Evolutionary conservation across 2,113 vertebrate species (phyloP).

Genomic region (Rhea pennata): DNA sequence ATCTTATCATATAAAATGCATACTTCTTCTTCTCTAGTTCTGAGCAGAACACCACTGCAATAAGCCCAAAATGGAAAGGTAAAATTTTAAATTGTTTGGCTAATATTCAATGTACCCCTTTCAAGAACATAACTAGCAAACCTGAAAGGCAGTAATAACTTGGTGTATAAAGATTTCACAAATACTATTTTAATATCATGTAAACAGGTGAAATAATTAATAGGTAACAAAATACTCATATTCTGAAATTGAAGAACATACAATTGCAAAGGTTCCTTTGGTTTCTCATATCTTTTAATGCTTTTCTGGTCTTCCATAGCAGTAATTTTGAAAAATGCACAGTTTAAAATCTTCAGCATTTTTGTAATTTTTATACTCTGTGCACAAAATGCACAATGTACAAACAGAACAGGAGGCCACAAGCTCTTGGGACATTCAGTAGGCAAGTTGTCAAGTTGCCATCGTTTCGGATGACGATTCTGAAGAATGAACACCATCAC

Average conservation of each 20-base stretch:
- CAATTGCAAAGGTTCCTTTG: background rate
- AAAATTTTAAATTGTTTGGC: rapidly evolving
- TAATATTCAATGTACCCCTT: background rate
- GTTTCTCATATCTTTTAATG: background rate
- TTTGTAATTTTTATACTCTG: background rate
- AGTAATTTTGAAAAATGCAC: background rate
- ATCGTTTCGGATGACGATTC: background rate
- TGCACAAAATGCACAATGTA: background rate
- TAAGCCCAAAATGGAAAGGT: background rate
- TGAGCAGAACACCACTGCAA: slow-evolving; percentile 85
- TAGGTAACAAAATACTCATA: background rate
- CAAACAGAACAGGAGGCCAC: background rate
- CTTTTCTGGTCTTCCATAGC: background rate
- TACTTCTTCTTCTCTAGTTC: slow-evolving; percentile 88
- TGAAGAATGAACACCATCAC: background rate
- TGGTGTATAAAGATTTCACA: background rate
- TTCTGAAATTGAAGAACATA: background rate
- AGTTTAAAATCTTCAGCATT: background rate
- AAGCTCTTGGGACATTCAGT: background rate
- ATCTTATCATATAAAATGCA: slow-evolving; percentile 85
- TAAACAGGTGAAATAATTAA: background rate
- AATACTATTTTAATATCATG: background rate
- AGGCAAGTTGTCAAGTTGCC: background rate
- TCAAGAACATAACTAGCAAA: background rate
- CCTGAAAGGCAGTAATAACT: background rate